A percentile compares a stretch with the other conserved stretches of the same genome.
Conservation (phyloP, 2,888 invertebrate species). For the Lagria hirta region DNA sequence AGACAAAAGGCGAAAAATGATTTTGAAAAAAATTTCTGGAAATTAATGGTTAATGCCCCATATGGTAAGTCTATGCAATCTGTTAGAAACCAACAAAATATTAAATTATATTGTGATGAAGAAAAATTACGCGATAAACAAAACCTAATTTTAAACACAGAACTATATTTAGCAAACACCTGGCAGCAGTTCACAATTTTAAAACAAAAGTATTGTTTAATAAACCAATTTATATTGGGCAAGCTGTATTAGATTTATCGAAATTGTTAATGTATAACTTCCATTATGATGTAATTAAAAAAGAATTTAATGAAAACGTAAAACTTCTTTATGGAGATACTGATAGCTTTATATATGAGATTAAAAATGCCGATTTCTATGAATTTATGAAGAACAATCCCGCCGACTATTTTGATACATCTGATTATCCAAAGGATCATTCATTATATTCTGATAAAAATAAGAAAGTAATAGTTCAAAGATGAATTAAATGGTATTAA, state of each 20-base stretch:
- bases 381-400: constrained; percentile 10
- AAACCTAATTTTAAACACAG: constrained; percentile 25
- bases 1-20: constrained; percentile 22
- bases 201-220: constrained; percentile 12
- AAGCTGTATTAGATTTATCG: constrained; percentile 24
- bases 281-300: constrained; percentile 28
- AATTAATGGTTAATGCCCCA: constrained; percentile 18
- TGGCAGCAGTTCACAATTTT: constrained; percentile 23
- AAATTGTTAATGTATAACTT: constrained; percentile 20
- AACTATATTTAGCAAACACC: constrained; percentile 24
- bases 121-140: constrained; percentile 25
- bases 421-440: constrained; percentile 23
- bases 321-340: constrained; percentile 26
- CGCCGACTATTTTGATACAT: constrained; percentile 23
- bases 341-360: constrained; percentile 23
- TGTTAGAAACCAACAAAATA: constrained; percentile 26
- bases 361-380: constrained; percentile 24
- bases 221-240: constrained; percentile 20
- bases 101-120: constrained; percentile 24
- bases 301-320: constrained; percentile 24
- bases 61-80: constrained; percentile 21
- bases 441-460: constrained; percentile 23
- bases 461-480: constrained; percentile 26
- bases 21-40: constrained; percentile 19
- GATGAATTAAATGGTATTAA: constrained; percentile 22